Base-by-base conservation (phyloP, 2,888 invertebrate species). In the Eulithis prunata region DNA sequence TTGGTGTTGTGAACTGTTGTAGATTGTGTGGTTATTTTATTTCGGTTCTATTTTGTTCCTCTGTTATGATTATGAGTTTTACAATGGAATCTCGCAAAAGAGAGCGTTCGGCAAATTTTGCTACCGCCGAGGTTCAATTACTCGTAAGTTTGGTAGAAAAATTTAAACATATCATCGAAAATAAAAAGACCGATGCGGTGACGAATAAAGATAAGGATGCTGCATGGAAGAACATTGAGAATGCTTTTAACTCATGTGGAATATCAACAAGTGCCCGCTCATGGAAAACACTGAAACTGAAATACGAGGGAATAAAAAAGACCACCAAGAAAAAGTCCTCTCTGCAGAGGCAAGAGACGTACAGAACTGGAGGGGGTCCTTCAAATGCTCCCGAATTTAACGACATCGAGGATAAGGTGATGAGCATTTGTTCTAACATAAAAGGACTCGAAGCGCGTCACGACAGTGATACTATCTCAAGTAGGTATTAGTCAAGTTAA, bases 391-490 rank as follows among this genome's bases (percentile, higher is more conserved):
- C 62, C 3, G 55, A 62, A 11, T 66, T 62, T 36, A 57, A 62
- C 32, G 60, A 62, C 14, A 51, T 55, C 21, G 58, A 66, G 12
- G 49, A 66, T 54, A 57, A 46, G 38, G 62, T 66, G 57, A 36
- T 66, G 11, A 46, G 54, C 36, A 62, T 66, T 46, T 66, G 66
- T 49, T 62, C 49, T 5, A 66, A 66, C 51, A 66, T 67, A 13
- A 58, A 36, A 49, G 67, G 59, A 49, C 55, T 55, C 7, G 62
- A 67, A 52, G 57, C 66, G 21, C 54, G 59, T 47, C 45, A 45
- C 45, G 45, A 45, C 45, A 45, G 45, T 45, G 45, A 45, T 45
- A 45, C 45, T 45, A 45, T 45, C 45, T 45, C 45, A 45, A 45
- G 45, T 45, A 45, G 45, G 45, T 45, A 45, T 32, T 32, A 32